A percentile compares a stretch with the other conserved stretches of the same genome.
Conservation (phyloP, 2,797 vertebrate genomes). For the Rhynchonycteris naso region DNA sequence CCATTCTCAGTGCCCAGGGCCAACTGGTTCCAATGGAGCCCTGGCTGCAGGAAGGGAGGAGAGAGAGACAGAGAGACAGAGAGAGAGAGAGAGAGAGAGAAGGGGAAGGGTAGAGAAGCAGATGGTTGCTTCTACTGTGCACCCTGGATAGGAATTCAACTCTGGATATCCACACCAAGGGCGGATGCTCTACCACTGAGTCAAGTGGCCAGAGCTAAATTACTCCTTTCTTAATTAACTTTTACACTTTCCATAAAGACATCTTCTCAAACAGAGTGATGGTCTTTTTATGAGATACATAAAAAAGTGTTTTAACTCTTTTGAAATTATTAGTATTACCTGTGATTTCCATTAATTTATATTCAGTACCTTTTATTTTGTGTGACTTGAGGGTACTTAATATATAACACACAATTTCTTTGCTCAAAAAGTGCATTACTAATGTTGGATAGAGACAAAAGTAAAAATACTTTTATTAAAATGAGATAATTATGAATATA, state of each 20-base stretch:
- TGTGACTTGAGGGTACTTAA: background rate
- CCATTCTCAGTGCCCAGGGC: no score
- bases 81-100: no score
- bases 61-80: no score
- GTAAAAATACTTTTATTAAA: conserved; percentile 20
- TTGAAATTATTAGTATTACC: conserved; percentile 36
- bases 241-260: background rate
- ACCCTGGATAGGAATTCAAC: no score
- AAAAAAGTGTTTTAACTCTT: background rate
- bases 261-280: background rate
- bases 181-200: no score
- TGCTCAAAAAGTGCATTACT: background rate
- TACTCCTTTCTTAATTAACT: conserved; percentile 14
- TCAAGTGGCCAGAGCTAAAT: background rate
- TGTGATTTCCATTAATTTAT: conserved; percentile 1
- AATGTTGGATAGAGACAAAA: background rate
- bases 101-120: no score
- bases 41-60: no score
- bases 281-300: background rate
- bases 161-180: no score
- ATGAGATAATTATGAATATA: background rate
- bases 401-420: background rate
- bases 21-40: no score
- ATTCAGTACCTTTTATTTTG: background rate
- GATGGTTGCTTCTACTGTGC: no score